Base-by-base conservation (phyloP, 2,888 invertebrate species). In the Hyalella azteca region DNA sequence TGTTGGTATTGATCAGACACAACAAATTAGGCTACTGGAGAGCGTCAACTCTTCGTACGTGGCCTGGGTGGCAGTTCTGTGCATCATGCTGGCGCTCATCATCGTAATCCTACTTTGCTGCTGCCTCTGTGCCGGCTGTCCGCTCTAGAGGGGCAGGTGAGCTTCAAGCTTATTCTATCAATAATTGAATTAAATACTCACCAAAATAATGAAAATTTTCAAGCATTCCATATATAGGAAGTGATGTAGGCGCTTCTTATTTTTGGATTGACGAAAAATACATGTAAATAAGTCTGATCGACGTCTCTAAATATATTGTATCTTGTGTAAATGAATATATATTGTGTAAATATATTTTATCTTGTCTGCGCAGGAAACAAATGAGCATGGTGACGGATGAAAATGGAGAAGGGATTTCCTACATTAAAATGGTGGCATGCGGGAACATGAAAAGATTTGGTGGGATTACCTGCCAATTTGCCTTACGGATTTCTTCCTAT, bases 381-480 rank as follows among this genome's bases (percentile, higher is more conserved):
- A 54, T 77, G 45, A 83, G 79, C 48, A 54, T 78, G 45, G 80
- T 81, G 32, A 79, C 41, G 0, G 84, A 84, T 48, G 84, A 84
- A 36, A 79, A 78, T 41, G 73, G 77, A 0, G 84, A 84, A 73
- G 81, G 79, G 7, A 77, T 82, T 9, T 84, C 84, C 0, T 84
- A 84, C 77, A 81, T 84, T 11, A 77, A 81, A 4, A 81, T 84
- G 78, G 84, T 81, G 36, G 84, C 82, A 36, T 78, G 77, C 3
- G 80, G 80, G 11, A 78, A 78, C 40, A 79, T 80, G 48, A 79
- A 41, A 80, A 81, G 32, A 81, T 79, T 19, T 83, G 83, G 81
- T 83, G 83, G 83, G 81, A 83, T 26, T 80, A 78, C 59, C 76
- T 83, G 13, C 83, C 83, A 4, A 59, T 49, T 32, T 81, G 78